A percentile compares a stretch with the other conserved stretches of the same genome.
Conservation (phyloP, 2,113 vertebrate species). For the Oreotrochilus melanogaster region DNA sequence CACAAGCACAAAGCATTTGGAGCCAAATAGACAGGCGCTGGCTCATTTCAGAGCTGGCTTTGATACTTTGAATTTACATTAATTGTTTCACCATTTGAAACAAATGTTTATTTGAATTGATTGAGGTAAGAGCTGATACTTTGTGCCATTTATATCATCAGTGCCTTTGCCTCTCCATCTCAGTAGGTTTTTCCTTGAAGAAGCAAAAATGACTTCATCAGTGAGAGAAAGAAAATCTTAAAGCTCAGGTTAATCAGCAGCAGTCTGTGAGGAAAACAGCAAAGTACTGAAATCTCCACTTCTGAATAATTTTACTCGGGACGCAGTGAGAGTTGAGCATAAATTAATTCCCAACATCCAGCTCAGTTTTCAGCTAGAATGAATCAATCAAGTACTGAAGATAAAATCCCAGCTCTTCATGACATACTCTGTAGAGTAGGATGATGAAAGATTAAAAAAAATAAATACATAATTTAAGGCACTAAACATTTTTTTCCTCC, state of each 20-base stretch:
- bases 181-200: conserved; percentile 61
- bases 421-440: background rate
- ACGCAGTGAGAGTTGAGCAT: conserved; percentile 46
- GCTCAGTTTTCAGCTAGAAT: conserved; percentile 16
- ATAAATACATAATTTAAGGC: background rate
- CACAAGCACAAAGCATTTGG: background rate
- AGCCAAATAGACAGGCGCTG: background rate
- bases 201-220: conserved; percentile 62
- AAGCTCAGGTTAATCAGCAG: conserved; percentile 53
- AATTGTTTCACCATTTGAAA: conserved; percentile 58
- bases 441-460: background rate
- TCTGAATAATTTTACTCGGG: conserved; percentile 35
- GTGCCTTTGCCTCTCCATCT: conserved; percentile 25
- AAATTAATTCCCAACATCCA: conserved; percentile 51
- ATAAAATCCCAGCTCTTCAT: background rate
- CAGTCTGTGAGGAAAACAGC: conserved; percentile 46
- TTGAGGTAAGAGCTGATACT: conserved; percentile 57
- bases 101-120: conserved; percentile 65
- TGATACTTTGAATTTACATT: conserved; percentile 31
- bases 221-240: conserved; percentile 41
- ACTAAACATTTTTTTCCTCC: background rate
- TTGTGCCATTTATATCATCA: conserved; percentile 57
- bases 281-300: conserved; percentile 60
- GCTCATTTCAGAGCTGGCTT: background rate
- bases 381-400: background rate